These are phyloP conservation scores for Echinarachnius parma DNA, from an alignment of 53 echinoderm and acorn worm species.

Conservation along the genomic window DNA sequence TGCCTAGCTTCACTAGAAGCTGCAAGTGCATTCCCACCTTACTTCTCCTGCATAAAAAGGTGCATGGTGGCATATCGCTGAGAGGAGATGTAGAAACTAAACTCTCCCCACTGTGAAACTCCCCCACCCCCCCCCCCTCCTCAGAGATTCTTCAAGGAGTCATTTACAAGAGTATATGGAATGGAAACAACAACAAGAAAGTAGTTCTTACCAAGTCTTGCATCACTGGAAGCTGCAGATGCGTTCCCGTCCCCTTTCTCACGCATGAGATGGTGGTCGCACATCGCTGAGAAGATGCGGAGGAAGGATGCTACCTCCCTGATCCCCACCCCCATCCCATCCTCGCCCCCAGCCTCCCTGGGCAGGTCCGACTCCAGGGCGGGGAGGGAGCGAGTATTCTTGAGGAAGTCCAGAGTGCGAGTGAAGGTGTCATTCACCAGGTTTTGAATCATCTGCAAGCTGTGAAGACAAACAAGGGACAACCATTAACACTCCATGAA, in stretches of 20 bases:
- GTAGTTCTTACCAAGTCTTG: constrained; percentile 24
- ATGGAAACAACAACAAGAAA: too few relatives aligned
- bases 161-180: too few relatives aligned
- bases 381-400: constrained; percentile 53
- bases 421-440: constrained; percentile 76
- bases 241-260: constrained; percentile 42
- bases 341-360: constrained; percentile 47
- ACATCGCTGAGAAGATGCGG: constrained; percentile 77
- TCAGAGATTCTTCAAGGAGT: too few relatives aligned
- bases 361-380: constrained; percentile 65
- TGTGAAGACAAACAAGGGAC: too few relatives aligned
- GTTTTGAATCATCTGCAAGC: constrained; percentile 71
- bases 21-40: too few relatives aligned
- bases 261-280: constrained; percentile 56
- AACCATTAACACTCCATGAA: too few relatives aligned
- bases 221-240: constrained; percentile 19
- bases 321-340: constrained; percentile 44
- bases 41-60: too few relatives aligned
- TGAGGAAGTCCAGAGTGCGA: constrained; percentile 76
- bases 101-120: too few relatives aligned
- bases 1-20: too few relatives aligned
- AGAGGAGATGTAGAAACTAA: too few relatives aligned
- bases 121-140: too few relatives aligned
- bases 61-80: too few relatives aligned
- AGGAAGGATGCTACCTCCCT: constrained; percentile 86